Percentiles rank a stretch among this genome's conserved stretches.
phyloP scores from a whole-genome alignment of 2,797 vertebrate species.

The Myripristis murdjan region DNA sequence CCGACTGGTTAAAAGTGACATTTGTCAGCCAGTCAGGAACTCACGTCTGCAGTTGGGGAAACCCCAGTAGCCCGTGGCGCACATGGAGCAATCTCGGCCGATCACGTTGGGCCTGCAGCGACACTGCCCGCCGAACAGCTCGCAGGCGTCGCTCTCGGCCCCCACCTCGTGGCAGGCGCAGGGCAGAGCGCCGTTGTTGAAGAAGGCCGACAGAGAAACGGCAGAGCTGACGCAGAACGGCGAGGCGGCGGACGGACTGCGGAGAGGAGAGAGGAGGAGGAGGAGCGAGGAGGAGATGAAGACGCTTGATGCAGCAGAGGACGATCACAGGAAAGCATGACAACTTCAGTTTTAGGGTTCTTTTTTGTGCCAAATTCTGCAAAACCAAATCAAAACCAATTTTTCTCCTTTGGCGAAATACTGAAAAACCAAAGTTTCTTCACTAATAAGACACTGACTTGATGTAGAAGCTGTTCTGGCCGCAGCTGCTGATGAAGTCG shows the following conservation, averaged over 20 bases:
- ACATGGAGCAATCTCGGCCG: constrained; percentile 94
- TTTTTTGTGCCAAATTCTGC: no score
- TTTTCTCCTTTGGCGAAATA: no score
- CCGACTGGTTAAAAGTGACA: no score
- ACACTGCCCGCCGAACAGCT: constrained; percentile 93
- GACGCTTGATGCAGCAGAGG: no score
- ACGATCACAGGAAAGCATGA: no score
- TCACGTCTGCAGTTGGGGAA: constrained; percentile 96
- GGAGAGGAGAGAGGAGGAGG: not conserved
- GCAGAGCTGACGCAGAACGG: constrained; percentile 91
- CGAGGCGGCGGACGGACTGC: constrained; percentile 85
- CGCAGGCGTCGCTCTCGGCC: constrained; percentile 87
- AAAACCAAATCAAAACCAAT: no score
- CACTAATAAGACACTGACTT: constrained; percentile 81
- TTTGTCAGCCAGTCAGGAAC: constrained; percentile 61
- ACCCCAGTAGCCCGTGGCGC: constrained; percentile 94
- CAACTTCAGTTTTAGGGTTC: no score
- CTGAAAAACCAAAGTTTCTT: not conserved
- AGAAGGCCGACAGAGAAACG: constrained; percentile 92
- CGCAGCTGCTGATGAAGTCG: constrained; percentile 95
- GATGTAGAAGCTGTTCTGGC: constrained; percentile 92
- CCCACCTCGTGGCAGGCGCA: constrained; percentile 94
- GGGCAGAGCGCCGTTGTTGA: constrained; percentile 93
- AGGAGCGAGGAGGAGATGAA: not conserved
- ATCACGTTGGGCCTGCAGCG: constrained; percentile 91